Evolutionary conservation across 2,113 vertebrate species (phyloP).

Genomic region (Lontra canadensis): DNA sequence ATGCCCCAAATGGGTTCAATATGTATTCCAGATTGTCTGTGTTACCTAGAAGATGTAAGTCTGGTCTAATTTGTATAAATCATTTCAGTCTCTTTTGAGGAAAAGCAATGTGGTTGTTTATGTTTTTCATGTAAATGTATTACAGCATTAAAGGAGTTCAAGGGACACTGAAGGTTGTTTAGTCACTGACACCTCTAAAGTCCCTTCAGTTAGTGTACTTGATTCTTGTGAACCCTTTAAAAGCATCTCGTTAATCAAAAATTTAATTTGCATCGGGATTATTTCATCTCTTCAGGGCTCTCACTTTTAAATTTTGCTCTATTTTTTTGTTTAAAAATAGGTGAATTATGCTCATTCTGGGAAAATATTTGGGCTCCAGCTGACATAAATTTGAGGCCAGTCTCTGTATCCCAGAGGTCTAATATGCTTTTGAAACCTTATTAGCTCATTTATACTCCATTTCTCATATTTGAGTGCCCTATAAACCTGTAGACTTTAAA

Average conservation of each 20-base stretch:
- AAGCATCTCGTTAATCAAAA: slow-evolving; percentile 19
- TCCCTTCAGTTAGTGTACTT: not conserved
- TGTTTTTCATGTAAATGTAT: slow-evolving; percentile 32
- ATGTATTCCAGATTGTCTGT: slow-evolving; percentile 43
- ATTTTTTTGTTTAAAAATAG: not conserved
- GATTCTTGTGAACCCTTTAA: slow-evolving; percentile 8
- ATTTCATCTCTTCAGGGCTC: slow-evolving; percentile 46
- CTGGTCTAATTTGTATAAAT: slow-evolving; percentile 44
- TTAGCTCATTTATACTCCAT: not conserved
- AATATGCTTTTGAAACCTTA: not conserved
- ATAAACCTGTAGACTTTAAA: not conserved
- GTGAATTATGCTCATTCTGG: not conserved
- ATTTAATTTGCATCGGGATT: slow-evolving; percentile 37
- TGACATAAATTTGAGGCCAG: not conserved
- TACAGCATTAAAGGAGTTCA: slow-evolving; percentile 3
- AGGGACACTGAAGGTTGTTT: not conserved
- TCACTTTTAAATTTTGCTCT: slow-evolving; percentile 22
- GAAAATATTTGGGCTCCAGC: slow-evolving; percentile 23
- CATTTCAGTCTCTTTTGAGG: slow-evolving; percentile 34
- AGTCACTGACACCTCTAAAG: not conserved
- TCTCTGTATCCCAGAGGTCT: not conserved
- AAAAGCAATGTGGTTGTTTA: slow-evolving; percentile 44
- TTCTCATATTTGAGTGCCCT: not conserved
- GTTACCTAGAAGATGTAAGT: slow-evolving; percentile 55
- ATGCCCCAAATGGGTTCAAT: slow-evolving; percentile 20